Base-by-base conservation (phyloP, 2,797 vertebrate species). In the Eidolon dupreanum region DNA sequence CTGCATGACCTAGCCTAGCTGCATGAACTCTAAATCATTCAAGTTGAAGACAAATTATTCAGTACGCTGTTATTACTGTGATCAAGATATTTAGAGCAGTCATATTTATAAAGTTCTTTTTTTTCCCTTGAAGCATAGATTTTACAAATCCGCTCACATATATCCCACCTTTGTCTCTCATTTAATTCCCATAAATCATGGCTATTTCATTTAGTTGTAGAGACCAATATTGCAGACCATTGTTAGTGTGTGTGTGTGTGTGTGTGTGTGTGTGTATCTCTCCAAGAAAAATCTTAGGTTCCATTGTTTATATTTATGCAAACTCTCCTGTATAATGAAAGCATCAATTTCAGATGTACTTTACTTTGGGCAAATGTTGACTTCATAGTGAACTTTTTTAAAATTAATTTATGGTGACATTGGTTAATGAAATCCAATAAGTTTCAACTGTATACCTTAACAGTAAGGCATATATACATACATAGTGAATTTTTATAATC, bases 31-130 rank as follows among this genome's bases (percentile, higher is more conserved):
- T 90, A 85, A 97, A 84, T 73, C 96, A 98, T 97, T 97, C 97
- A 98, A 98, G 98, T 95, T 53, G 92, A 95, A 98, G 97, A 8
- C 96, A 97, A 96, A 97, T 97, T 26, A 41, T 85, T 91, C 78
- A 65, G 19, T 83, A 68, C 94, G 83, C 20, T 24, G 22, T 81
- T 92, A 66, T 63, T 77, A 94, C 26, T 88, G 43, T 79, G 46
- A 82, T 73, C 89, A 84, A 77, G 53, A 55, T 92, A 87, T 87
- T 82, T 92, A 78, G 78, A 97, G 96, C 61, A 90, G 92, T 65
- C 41, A 71, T 97, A 97, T 90, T 90, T 96, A 31, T 96, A 88
- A 78, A 77, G 31, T 51, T 86, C 63, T 81, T 15, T 53, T 24
- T 20, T 15, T 46, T 8, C 6, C 33, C 12, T 31, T 36, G 38